These are phyloP conservation scores for Catharus ustulatus DNA, from an alignment of 2,797 vertebrate genomes.

Conservation along the genomic window DNA sequence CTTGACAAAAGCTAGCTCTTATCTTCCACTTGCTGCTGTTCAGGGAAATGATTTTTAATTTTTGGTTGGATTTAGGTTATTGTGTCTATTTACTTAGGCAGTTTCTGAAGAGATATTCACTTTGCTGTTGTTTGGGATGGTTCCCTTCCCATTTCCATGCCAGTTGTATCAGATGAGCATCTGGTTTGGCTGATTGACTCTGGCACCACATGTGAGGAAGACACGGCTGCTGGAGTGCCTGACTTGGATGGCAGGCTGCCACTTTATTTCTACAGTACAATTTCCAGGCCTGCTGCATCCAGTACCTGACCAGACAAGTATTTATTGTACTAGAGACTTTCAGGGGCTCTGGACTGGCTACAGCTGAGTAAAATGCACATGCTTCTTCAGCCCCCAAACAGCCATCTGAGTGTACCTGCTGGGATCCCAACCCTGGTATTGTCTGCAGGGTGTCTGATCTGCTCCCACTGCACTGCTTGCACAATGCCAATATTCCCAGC, in stretches of 20 bases:
- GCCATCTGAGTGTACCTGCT: neutral
- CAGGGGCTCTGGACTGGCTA: neutral
- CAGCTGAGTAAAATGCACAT: neutral
- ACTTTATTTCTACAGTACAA: neutral
- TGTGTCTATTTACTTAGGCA: neutral
- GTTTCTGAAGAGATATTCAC: neutral
- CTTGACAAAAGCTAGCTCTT: slow-evolving; percentile 13
- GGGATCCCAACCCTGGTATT: neutral
- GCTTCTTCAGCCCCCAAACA: neutral
- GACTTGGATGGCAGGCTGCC: neutral
- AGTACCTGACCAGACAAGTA: neutral
- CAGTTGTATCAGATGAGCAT: neutral
- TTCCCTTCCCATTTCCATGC: neutral
- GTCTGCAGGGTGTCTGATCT: neutral
- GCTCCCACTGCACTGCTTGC: fast-evolving
- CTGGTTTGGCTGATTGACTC: neutral
- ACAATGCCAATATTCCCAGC: fast-evolving
- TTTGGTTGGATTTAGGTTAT: neutral
- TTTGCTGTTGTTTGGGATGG: neutral
- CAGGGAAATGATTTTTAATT: slow-evolving; percentile 21
- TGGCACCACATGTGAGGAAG: neutral
- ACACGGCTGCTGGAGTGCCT: neutral
- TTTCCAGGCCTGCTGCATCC: neutral
- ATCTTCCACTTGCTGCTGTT: slow-evolving; percentile 6
- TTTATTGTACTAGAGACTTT: neutral